Conservation (phyloP, 2,113 vertebrate species). For the Nycticryphes semicollaris region DNA sequence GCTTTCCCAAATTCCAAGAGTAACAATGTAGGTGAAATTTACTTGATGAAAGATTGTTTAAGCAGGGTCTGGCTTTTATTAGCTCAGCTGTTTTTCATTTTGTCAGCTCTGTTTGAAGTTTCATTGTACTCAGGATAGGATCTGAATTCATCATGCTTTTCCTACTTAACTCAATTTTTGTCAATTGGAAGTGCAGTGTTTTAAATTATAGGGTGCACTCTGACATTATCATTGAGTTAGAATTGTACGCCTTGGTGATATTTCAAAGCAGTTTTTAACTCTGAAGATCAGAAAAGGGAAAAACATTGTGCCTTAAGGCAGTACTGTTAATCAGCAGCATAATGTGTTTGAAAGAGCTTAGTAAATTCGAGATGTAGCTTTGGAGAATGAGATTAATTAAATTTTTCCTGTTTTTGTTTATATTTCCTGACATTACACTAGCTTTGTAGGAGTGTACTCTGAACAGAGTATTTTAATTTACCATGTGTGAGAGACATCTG, state of each 20-base stretch:
- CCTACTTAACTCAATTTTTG: constrained; percentile 27
- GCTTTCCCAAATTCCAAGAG: constrained; percentile 19
- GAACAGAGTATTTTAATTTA: background rate
- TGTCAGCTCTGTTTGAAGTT: constrained; percentile 27
- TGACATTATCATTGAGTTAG: background rate
- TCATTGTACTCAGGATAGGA: background rate
- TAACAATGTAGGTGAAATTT: constrained; percentile 36
- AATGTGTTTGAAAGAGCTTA: background rate
- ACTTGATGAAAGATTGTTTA: constrained; percentile 37
- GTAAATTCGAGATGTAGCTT: background rate
- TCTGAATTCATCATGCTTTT: constrained; percentile 28
- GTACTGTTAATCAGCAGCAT: background rate
- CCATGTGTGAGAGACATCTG: background rate
- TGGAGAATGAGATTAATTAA: background rate
- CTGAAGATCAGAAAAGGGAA: background rate
- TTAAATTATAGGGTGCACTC: constrained; percentile 49
- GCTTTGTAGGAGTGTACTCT: background rate
- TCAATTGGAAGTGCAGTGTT: constrained; percentile 3
- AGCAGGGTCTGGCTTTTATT: constrained; percentile 32
- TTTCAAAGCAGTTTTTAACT: constrained; percentile 40
- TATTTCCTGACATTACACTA: background rate
- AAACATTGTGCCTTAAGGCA: background rate
- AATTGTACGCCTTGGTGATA: background rate
- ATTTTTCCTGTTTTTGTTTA: constrained; percentile 13
- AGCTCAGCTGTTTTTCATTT: constrained; percentile 29